Percentiles rank a stretch among this genome's conserved stretches.
These are phyloP conservation scores for Nomada fabriciana DNA, from an alignment of 2,888 invertebrate species.

Conservation along the genomic window DNA sequence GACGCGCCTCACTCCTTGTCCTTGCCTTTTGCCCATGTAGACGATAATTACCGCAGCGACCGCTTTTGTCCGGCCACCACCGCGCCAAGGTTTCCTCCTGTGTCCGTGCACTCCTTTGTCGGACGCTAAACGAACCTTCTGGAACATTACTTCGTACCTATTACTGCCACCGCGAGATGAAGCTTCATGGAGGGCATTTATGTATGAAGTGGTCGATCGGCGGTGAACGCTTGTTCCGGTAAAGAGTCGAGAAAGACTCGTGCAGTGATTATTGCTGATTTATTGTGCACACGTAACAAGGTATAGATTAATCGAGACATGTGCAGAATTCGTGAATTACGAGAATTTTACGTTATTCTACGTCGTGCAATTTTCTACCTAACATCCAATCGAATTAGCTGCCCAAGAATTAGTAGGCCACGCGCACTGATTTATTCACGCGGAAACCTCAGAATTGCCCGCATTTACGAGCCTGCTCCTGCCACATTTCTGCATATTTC, in stretches of 20 bases:
- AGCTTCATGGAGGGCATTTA: constrained; percentile 54
- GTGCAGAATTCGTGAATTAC: no score
- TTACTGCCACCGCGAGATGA: constrained; percentile 49
- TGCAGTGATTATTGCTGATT: no score
- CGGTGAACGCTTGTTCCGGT: constrained; percentile 9
- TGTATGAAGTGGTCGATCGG: constrained; percentile 39
- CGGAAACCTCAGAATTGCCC: neutral
- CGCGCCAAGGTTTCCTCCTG: constrained; percentile 68
- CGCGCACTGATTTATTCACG: neutral
- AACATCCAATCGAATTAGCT: neutral
- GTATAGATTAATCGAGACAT: no score
- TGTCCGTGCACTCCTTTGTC: constrained; percentile 72
- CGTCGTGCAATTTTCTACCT: no score
- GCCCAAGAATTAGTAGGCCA: neutral
- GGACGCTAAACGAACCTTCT: constrained; percentile 65
- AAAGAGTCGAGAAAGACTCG: no score
- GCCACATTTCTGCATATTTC: neutral
- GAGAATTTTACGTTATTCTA: no score
- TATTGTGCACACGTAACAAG: no score
- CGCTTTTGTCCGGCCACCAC: constrained; percentile 79
- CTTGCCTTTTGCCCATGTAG: constrained; percentile 67
- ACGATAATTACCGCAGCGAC: constrained; percentile 81
- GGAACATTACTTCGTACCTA: constrained; percentile 60
- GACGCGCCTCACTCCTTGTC: constrained; percentile 61
- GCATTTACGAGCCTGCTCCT: neutral